Evolutionary conservation across 2,888 invertebrate species (phyloP).

Genomic region (Ctena decussata): DNA sequence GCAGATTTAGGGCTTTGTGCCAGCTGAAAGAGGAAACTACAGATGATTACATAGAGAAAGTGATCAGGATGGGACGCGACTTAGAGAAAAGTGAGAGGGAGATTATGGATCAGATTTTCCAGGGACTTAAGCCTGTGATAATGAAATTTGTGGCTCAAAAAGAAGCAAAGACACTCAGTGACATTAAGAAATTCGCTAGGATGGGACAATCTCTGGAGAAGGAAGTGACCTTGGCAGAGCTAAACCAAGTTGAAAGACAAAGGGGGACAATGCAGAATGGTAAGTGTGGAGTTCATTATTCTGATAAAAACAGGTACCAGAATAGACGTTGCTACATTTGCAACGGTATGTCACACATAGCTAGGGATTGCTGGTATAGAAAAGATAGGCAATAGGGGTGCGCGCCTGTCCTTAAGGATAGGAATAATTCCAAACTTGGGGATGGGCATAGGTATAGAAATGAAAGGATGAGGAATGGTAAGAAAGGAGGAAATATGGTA

Average conservation of each 20-base stretch:
- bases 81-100: slow-evolving; percentile 14
- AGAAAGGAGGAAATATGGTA: not conserved
- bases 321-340: not conserved
- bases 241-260: not conserved
- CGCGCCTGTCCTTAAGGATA: slow-evolving; percentile 1
- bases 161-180: slow-evolving; percentile 20
- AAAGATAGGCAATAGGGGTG: not conserved
- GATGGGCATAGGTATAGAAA: not conserved
- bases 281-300: not conserved
- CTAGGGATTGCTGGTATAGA: not conserved
- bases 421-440: not conserved
- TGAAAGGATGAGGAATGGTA: not conserved
- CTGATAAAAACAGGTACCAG: not conserved
- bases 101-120: slow-evolving; percentile 29
- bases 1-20: not conserved
- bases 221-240: not conserved
- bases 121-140: not conserved
- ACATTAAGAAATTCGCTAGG: slow-evolving; percentile 5
- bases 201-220: not conserved
- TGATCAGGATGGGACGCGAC: not conserved
- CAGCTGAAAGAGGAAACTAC: not conserved
- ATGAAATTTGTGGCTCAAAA: slow-evolving; percentile 13
- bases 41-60: not conserved
- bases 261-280: not conserved
- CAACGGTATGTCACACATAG: not conserved